Evolutionary conservation across 1,140 invertebrate genomes (phyloP).

Genomic region (Samia ricini): DNA sequence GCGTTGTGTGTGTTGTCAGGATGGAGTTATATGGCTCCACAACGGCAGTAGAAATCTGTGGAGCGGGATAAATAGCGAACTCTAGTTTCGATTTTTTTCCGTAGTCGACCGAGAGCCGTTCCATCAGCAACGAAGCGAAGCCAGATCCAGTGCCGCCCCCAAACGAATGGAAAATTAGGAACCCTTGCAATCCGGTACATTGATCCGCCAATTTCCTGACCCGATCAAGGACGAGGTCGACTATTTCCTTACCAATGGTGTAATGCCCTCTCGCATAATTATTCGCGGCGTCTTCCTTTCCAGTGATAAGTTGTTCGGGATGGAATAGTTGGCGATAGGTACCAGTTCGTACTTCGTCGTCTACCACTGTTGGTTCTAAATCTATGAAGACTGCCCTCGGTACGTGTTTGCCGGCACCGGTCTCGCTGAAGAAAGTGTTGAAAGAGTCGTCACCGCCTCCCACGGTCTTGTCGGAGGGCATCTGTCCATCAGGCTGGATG

Average conservation of each 20-base stretch:
- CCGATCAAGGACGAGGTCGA: constrained; percentile 88
- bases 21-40: constrained; percentile 95
- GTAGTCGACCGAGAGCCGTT: constrained; percentile 92
- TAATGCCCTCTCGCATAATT: constrained; percentile 92
- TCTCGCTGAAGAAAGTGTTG: constrained; percentile 95
- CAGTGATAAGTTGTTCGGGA: constrained; percentile 89
- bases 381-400: constrained; percentile 92
- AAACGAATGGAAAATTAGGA: constrained; percentile 94
- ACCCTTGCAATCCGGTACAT: constrained; percentile 92
- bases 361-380: constrained; percentile 91
- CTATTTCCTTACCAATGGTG: constrained; percentile 92
- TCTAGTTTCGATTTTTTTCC: constrained; percentile 94
- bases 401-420: constrained; percentile 91
- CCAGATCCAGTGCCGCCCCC: constrained; percentile 94
- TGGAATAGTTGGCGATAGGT: constrained; percentile 91
- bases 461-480: constrained; percentile 81
- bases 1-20: constrained; percentile 87
- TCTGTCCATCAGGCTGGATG: constrained; percentile 89
- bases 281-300: constrained; percentile 92
- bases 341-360: constrained; percentile 86
- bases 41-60: constrained; percentile 92
- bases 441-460: constrained; percentile 89
- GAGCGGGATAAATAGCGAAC: constrained; percentile 94
- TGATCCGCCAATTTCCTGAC: constrained; percentile 91
- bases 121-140: constrained; percentile 93